These are phyloP conservation scores for Arrhamphus sclerolepis DNA, from an alignment of 2,797 vertebrate genomes.

Conservation along the genomic window DNA sequence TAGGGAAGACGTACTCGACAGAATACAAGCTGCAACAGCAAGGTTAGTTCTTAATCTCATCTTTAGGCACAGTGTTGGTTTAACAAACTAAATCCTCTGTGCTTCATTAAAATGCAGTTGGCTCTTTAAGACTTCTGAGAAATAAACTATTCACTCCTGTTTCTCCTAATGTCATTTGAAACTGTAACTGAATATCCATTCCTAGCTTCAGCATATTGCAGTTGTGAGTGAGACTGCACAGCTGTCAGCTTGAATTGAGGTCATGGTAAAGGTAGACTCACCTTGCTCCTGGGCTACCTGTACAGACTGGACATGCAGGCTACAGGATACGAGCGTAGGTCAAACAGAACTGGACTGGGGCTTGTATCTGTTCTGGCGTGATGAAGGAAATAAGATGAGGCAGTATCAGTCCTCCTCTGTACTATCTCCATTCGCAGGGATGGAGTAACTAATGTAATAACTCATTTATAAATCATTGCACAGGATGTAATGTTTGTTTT, in stretches of 20 bases:
- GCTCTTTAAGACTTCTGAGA: conserved; percentile 28
- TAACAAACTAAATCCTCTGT: conserved; percentile 11
- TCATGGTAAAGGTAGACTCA: conserved; percentile 57
- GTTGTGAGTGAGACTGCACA: conserved; percentile 28
- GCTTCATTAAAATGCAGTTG: conserved; percentile 20
- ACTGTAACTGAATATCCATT: conserved; percentile 39
- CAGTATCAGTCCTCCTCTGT: background rate
- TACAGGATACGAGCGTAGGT: conserved; percentile 35
- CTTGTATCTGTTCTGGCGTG: conserved; percentile 3
- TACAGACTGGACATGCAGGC: conserved; percentile 27
- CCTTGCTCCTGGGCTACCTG: conserved; percentile 44
- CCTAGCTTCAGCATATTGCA: conserved; percentile 18
- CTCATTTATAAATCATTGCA: conserved; percentile 22
- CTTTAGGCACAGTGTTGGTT: conserved; percentile 3
- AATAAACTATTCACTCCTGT: conserved; percentile 17
- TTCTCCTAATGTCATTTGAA: conserved; percentile 31
- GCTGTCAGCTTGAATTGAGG: conserved; percentile 63
- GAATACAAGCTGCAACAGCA: conserved; percentile 99
- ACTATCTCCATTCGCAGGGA: conserved; percentile 21
- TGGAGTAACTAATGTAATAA: conserved; percentile 1
- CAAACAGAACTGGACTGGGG: conserved; percentile 37
- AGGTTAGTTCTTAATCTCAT: conserved; percentile 79
- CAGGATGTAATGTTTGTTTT: conserved; percentile 13
- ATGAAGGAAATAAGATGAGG: too few species aligned
- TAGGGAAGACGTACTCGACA: conserved; percentile 97